Base-by-base conservation (phyloP, 2,113 vertebrate species). In the Nothoprocta pentlandii region DNA sequence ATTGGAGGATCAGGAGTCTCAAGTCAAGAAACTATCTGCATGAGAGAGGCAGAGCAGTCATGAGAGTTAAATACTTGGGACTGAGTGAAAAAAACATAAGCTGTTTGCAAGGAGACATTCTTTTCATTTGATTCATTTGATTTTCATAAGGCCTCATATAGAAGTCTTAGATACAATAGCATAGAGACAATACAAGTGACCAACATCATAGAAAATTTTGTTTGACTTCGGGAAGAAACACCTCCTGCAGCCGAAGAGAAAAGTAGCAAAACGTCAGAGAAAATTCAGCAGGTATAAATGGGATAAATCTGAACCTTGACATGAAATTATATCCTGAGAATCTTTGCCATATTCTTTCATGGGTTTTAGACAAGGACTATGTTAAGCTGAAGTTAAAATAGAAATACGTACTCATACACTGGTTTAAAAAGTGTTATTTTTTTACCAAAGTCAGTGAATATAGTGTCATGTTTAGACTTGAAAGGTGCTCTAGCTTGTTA, bases 281-380 rank as follows among this genome's bases (percentile, higher is more conserved):
- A 62, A 91, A 92, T 39, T 91, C 58, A 87, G 61, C 85, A 74
- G 59, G 68, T 83, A 74, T 80, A 88, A 80, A 54, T 14, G 32
- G 46, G n/a, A 21, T 63, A 70, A 87, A 80, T 67, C 22, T 83
- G 61, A 70, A 61, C 6, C 39, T 80, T 1, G 0, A 16, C 10
- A 15, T 1, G 14, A 47, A 92, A 73, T 64, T 59, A 51, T 83
- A 19, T 66, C 23, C 71, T 66, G 26, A 79, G 21, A 78, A 19
- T 77, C 69, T 49, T 87, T 39, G 54, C 61, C 46, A 9, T 21
- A 22, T 0, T 2, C 9, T 66, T 41, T 15, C n/a, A 2, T 12
- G 25, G n/a, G 73, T 85, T 75, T 82, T 66, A 49, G n/a, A 66
- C 39, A 47, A 47, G 13, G 82, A 59, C 7, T 62, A 16, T 1